Evolutionary conservation across 2,113 vertebrate genomes (phyloP).

Genomic region (Lycaon pictus): DNA sequence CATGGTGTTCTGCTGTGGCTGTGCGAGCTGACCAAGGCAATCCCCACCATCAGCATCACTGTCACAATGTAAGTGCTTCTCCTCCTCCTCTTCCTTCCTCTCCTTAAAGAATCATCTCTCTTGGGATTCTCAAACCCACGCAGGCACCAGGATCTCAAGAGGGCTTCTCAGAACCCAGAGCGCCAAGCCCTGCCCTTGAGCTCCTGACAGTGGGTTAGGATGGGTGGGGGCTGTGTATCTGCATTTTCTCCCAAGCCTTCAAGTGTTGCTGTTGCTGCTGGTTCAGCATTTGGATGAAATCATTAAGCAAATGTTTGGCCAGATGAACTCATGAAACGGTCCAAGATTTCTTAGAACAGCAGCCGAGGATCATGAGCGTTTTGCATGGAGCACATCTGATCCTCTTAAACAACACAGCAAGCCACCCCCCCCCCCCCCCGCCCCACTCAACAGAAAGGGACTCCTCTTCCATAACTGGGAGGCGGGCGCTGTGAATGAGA

Average conservation of each 20-base stretch:
- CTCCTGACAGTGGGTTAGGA: accelerated
- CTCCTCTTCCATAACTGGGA: accelerated
- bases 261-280: not conserved
- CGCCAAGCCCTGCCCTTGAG: too few relatives aligned
- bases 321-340: accelerated
- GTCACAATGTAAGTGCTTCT: accelerated
- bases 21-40: accelerated
- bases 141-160: not conserved
- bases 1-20: accelerated
- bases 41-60: accelerated
- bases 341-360: not conserved
- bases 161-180: too few relatives aligned
- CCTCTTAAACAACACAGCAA: accelerated
- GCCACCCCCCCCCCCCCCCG: accelerated
- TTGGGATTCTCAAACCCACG: not conserved
- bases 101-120: not conserved
- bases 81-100: not conserved
- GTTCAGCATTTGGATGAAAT: not conserved
- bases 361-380: accelerated
- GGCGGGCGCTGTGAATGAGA: not conserved
- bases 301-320: not conserved
- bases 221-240: accelerated
- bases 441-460: accelerated
- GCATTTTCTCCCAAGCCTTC: not conserved
- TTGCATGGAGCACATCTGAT: accelerated